A percentile compares a stretch with the other conserved stretches of the same genome.
Conservation (phyloP, 2,797 vertebrate genomes). For the Morelia viridis region DNA sequence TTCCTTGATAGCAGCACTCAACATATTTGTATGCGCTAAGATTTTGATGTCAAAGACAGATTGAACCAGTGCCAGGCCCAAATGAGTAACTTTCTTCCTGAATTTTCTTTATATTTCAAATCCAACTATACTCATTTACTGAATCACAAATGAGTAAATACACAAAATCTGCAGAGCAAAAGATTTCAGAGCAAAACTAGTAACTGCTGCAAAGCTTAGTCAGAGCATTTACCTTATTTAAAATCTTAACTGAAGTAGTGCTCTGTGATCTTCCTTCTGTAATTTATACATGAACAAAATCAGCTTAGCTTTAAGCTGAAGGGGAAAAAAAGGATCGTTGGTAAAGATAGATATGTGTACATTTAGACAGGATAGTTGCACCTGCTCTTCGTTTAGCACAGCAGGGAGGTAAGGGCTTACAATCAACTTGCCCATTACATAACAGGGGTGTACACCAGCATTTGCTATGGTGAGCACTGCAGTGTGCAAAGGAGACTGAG, state of each 20-base stretch:
- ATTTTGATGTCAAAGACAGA: not conserved
- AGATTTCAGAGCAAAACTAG: not conserved
- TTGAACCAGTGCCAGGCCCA: not conserved
- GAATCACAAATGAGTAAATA: slow-evolving; percentile 42
- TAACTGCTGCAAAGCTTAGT: not conserved
- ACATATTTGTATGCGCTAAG: slow-evolving; percentile 3
- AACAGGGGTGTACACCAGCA: not conserved
- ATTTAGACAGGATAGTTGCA: not conserved
- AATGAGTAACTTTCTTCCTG: not conserved
- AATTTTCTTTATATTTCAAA: slow-evolving; percentile 46
- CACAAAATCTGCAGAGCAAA: slow-evolving; percentile 47
- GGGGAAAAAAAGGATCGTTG: not conserved
- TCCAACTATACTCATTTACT: slow-evolving; percentile 57
- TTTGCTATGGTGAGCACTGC: not conserved
- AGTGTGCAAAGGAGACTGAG: not conserved
- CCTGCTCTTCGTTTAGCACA: not conserved
- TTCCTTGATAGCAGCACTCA: not conserved
- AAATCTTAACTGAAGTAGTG: not conserved
- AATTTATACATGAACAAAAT: not conserved
- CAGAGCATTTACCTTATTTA: not conserved
- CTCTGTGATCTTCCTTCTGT: not conserved
- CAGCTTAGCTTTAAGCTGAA: slow-evolving; percentile 13
- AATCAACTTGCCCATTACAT: not conserved
- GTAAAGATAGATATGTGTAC: not conserved
- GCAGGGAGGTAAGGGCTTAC: not conserved